A percentile compares a stretch with the other conserved stretches of the same genome.
phyloP scores from a whole-genome alignment of 2,113 vertebrate species.

The Ailurus styani region DNA sequence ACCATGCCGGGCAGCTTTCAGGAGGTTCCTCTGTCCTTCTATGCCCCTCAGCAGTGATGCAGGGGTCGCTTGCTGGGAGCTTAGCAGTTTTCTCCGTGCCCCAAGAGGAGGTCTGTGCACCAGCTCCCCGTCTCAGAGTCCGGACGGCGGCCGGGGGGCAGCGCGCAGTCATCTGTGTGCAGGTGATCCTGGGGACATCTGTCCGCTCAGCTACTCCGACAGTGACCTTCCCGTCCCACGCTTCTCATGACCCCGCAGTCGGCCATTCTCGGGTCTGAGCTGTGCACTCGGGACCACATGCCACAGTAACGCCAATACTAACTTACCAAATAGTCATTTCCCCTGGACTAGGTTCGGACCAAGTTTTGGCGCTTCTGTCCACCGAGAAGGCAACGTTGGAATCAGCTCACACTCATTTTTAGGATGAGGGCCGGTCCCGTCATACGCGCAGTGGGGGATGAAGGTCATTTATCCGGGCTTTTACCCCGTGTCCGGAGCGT shows the following conservation, averaged over 20 bases:
- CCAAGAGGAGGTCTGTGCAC: neutral
- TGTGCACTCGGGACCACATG: neutral
- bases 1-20: neutral
- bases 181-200: neutral
- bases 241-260: neutral
- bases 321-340: neutral
- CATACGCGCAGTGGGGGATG: rapidly evolving
- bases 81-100: neutral
- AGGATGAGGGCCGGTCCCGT: neutral
- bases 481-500: neutral
- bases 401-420: rapidly evolving
- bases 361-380: neutral
- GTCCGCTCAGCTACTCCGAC: neutral
- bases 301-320: rapidly evolving
- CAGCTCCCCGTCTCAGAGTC: neutral
- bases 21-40: neutral
- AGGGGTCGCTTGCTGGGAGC: neutral
- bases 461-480: neutral
- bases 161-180: too few relatives aligned
- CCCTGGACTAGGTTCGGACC: neutral
- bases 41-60: neutral
- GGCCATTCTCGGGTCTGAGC: neutral
- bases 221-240: neutral
- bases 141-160: rapidly evolving
- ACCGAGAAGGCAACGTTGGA: rapidly evolving